phyloP scores from a whole-genome alignment of 2,797 vertebrate species.

The Chanos chanos region DNA sequence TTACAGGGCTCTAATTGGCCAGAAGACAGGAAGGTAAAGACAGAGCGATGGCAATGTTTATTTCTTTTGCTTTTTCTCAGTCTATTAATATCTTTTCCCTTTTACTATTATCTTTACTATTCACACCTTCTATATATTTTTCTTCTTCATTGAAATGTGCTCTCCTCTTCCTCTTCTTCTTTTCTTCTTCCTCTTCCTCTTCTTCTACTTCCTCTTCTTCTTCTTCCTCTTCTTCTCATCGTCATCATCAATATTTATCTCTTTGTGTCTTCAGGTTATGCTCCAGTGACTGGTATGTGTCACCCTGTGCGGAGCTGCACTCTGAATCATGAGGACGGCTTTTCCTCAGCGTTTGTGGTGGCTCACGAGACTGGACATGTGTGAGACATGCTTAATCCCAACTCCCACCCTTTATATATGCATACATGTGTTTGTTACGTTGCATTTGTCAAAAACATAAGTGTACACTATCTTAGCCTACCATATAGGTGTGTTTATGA shows the following conservation, averaged over 20 bases:
- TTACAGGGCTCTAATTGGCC: too few relatives aligned
- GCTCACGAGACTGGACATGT: slow-evolving; percentile 97
- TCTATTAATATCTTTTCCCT: too few relatives aligned
- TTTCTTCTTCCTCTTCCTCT: background rate
- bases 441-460: too few relatives aligned
- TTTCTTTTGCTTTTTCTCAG: too few relatives aligned
- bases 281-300: slow-evolving; percentile 96
- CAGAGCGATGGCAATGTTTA: too few relatives aligned
- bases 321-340: slow-evolving; percentile 94
- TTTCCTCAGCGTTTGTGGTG: slow-evolving; percentile 93
- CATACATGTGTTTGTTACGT: background rate
- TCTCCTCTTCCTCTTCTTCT: slow-evolving; percentile 25
- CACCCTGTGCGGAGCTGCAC: slow-evolving; percentile 91
- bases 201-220: background rate
- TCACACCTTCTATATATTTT: too few relatives aligned
- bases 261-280: slow-evolving; percentile 75
- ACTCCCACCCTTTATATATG: background rate
- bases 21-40: too few relatives aligned
- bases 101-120: too few relatives aligned
- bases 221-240: background rate
- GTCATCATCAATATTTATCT: too few relatives aligned
- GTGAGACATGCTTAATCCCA: slow-evolving; percentile 70
- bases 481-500: slow-evolving; percentile 27
- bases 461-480: too few relatives aligned
- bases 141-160: too few relatives aligned